A percentile compares a stretch with the other conserved stretches of the same genome.
Conservation (phyloP, 1,140 invertebrate species). For the Coenobita brevimanus region DNA sequence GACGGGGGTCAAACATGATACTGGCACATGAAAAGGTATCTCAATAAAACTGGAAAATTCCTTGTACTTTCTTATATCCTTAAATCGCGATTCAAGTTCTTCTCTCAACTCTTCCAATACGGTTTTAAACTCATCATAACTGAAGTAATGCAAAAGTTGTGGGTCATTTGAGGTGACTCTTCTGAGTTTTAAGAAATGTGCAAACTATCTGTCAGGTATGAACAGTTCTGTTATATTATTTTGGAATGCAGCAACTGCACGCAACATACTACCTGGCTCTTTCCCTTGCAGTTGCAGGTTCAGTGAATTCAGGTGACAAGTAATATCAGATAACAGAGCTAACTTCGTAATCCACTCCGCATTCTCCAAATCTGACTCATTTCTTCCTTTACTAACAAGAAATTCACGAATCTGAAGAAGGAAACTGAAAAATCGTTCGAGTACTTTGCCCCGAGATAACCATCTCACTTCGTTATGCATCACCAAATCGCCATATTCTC, state of each 20-base stretch:
- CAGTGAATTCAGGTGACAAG: neutral
- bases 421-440: slow-evolving; percentile 19
- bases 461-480: neutral
- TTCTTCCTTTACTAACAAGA: neutral
- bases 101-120: too few species aligned
- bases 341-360: too few species aligned
- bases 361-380: too few species aligned
- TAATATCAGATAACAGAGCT: too few species aligned
- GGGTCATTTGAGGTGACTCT: slow-evolving; percentile 14
- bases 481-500: neutral
- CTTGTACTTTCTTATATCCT: too few species aligned
- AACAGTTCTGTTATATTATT: slow-evolving; percentile 4
- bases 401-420: slow-evolving; percentile 1
- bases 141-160: neutral
- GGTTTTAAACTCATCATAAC: slow-evolving; percentile 7
- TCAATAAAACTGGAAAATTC: too few species aligned
- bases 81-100: too few species aligned
- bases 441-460: slow-evolving; percentile 25
- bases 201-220: neutral
- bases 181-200: neutral
- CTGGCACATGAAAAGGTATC: neutral
- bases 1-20: slow-evolving; percentile 9
- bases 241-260: slow-evolving; percentile 26
- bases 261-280: slow-evolving; percentile 29
- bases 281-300: slow-evolving; percentile 10